Percentiles rank a stretch among this genome's conserved stretches.
phyloP scores from a whole-genome alignment of 2,888 invertebrate genomes.

The Elmis aenea region DNA sequence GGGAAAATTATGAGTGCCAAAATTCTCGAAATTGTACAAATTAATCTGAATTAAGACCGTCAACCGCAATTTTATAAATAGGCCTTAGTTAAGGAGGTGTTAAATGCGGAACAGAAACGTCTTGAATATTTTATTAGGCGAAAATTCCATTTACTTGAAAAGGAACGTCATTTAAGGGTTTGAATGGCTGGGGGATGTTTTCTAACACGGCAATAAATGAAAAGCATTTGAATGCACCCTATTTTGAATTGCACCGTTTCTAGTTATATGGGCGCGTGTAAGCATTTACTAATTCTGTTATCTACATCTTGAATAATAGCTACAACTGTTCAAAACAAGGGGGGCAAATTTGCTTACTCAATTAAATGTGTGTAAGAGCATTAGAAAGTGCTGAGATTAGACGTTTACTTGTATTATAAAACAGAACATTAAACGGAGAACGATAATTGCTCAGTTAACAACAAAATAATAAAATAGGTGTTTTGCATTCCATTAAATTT shows the following conservation, averaged over 20 bases:
- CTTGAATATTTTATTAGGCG: constrained; percentile 19
- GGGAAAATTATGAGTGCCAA: too few relatives aligned
- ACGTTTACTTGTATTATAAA: too few relatives aligned
- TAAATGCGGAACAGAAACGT: not conserved
- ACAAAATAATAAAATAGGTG: too few relatives aligned
- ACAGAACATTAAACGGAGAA: too few relatives aligned
- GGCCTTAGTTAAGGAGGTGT: too few relatives aligned
- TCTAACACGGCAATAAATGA: constrained; percentile 20
- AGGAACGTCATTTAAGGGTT: constrained; percentile 15
- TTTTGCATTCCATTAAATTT: too few relatives aligned
- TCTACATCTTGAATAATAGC: constrained; percentile 10
- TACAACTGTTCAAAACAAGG: constrained; percentile 6
- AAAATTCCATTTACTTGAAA: constrained; percentile 16
- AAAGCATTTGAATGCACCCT: constrained; percentile 19
- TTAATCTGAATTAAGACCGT: too few relatives aligned
- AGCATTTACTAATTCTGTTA: constrained; percentile 18
- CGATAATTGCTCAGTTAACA: too few relatives aligned
- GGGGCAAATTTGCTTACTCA: constrained; percentile 5
- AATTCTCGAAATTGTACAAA: too few relatives aligned
- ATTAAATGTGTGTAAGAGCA: too few relatives aligned
- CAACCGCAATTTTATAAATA: too few relatives aligned
- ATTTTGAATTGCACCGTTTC: constrained; percentile 18
- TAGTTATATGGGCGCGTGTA: constrained; percentile 11
- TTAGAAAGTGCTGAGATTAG: too few relatives aligned
- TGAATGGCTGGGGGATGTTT: constrained; percentile 12